Percentiles rank a stretch among this genome's conserved stretches.
Evolutionary conservation across 2,113 vertebrate species (phyloP).

Genomic region (Desmodus rotundus): DNA sequence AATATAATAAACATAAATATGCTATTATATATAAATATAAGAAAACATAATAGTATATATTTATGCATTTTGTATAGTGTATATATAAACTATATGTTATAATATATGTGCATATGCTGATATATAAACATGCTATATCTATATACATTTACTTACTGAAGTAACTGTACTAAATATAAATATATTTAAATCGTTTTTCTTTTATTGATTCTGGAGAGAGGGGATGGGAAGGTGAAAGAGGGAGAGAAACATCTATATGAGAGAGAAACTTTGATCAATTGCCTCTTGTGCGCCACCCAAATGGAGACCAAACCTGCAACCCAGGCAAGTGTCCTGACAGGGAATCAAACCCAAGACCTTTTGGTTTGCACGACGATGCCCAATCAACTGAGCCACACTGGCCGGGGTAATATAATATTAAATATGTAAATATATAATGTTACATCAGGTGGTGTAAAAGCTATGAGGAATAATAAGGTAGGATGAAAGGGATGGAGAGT

Average conservation of each 20-base stretch:
- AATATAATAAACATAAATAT: neutral
- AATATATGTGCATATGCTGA: neutral
- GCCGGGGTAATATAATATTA: neutral
- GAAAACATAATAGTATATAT: neutral
- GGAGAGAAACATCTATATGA: too few species aligned
- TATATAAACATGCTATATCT: neutral
- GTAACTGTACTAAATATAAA: constrained; percentile 8
- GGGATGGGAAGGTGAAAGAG: too few species aligned
- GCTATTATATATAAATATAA: neutral
- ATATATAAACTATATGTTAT: neutral
- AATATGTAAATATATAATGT: constrained; percentile 8
- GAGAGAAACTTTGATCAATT: too few species aligned
- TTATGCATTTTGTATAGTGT: neutral
- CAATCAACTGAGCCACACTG: neutral
- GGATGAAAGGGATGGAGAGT: neutral
- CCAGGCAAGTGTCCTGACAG: too few species aligned
- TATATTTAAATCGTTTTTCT: neutral
- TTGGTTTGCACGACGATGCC: too few species aligned
- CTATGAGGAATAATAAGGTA: neutral
- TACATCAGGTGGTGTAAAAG: constrained; percentile 9
- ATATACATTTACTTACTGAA: neutral
- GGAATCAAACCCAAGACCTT: too few species aligned
- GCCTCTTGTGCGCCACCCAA: too few species aligned
- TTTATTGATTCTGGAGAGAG: too few species aligned
- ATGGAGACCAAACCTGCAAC: too few species aligned